A percentile compares a stretch with the other conserved stretches of the same genome.
Evolutionary conservation across 2,888 invertebrate genomes (phyloP).

Genomic region (Cistogaster globosa): DNA sequence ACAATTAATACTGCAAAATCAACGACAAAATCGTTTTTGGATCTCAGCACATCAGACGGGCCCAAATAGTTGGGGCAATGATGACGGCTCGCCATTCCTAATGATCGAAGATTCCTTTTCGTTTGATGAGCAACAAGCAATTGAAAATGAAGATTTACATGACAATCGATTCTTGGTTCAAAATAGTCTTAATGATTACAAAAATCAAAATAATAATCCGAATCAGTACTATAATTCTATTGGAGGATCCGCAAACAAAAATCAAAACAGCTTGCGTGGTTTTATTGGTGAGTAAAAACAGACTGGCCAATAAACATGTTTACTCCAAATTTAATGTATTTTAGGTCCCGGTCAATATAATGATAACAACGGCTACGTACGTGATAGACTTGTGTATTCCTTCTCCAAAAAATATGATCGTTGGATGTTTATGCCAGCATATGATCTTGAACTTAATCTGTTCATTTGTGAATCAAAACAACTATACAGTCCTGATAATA

Average conservation of each 20-base stretch:
- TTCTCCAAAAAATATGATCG: slow-evolving; percentile 88
- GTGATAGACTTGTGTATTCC: slow-evolving; percentile 91
- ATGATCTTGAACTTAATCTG: slow-evolving; percentile 89
- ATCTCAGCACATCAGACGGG: slow-evolving; percentile 90
- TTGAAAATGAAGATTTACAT: slow-evolving; percentile 82
- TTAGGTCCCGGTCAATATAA: slow-evolving; percentile 77
- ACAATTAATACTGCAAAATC: slow-evolving; percentile 91
- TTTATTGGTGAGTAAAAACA: slow-evolving; percentile 75
- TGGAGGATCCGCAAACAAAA: slow-evolving; percentile 75
- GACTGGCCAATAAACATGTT: neutral
- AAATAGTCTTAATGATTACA: slow-evolving; percentile 73
- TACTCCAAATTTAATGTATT: neutral
- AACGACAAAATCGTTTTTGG: slow-evolving; percentile 94
- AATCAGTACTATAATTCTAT: slow-evolving; percentile 78
- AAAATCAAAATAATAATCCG: slow-evolving; percentile 75
- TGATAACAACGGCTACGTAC: slow-evolving; percentile 83
- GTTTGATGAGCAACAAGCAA: slow-evolving; percentile 84
- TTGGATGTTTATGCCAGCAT: slow-evolving; percentile 93
- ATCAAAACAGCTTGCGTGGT: slow-evolving; percentile 78
- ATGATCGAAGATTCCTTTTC: slow-evolving; percentile 93
- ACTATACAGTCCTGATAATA: slow-evolving; percentile 85
- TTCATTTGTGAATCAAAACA: slow-evolving; percentile 91
- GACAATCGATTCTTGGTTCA: slow-evolving; percentile 81
- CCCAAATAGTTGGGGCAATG: slow-evolving; percentile 91
- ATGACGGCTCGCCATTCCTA: slow-evolving; percentile 91